These are phyloP conservation scores for Gari tellinella DNA, from an alignment of 2,888 invertebrate genomes.

Conservation along the genomic window DNA sequence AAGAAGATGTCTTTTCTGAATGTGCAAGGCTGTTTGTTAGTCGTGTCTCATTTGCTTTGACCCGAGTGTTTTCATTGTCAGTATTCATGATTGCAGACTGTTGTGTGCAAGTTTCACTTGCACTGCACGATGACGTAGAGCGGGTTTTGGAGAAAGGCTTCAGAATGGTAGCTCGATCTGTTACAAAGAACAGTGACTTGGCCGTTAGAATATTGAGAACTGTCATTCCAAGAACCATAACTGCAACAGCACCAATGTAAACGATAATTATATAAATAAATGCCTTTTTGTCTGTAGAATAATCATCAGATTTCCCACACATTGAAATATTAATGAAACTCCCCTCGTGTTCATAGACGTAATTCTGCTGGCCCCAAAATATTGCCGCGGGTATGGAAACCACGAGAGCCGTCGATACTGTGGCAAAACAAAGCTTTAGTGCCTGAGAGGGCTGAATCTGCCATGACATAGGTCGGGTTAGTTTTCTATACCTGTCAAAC, in stretches of 20 bases:
- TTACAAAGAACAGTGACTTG: neutral
- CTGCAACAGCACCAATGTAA: slow-evolving; percentile 15
- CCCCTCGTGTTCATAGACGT: slow-evolving; percentile 10
- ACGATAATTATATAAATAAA: slow-evolving; percentile 24
- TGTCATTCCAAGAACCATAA: slow-evolving; percentile 15
- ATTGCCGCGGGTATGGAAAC: slow-evolving; percentile 23
- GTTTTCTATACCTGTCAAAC: slow-evolving; percentile 67
- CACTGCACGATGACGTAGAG: neutral
- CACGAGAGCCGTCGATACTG: slow-evolving; percentile 5
- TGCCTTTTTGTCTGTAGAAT: slow-evolving; percentile 12
- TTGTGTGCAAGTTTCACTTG: too few relatives aligned
- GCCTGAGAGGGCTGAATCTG: slow-evolving; percentile 29
- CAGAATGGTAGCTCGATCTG: neutral
- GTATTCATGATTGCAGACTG: too few relatives aligned
- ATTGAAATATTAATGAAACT: slow-evolving; percentile 21
- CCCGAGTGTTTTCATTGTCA: too few relatives aligned
- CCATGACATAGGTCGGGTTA: slow-evolving; percentile 65
- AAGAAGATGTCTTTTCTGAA: too few relatives aligned
- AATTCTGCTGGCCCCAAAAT: slow-evolving; percentile 38
- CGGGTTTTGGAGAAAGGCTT: neutral
- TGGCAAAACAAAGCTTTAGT: slow-evolving; percentile 3
- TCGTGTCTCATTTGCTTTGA: too few relatives aligned
- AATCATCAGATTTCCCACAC: slow-evolving; percentile 34
- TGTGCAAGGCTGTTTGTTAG: too few relatives aligned
- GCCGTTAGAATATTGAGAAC: slow-evolving; percentile 9